phyloP scores from a whole-genome alignment of 2,888 invertebrate species.

The Hermodice carunculata region DNA sequence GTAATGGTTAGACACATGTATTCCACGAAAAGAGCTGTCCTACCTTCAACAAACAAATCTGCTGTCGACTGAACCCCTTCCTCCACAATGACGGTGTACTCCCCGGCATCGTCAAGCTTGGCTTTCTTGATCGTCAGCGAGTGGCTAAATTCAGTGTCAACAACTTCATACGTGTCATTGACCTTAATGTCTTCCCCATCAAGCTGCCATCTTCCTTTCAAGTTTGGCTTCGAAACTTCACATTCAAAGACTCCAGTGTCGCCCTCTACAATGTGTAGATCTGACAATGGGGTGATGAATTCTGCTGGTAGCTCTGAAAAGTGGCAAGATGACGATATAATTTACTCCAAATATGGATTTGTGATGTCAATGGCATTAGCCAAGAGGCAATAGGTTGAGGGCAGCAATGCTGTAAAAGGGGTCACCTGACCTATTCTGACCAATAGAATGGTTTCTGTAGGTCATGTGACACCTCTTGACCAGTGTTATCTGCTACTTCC shows the following conservation, averaged over 20 bases:
- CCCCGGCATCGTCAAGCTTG: slow-evolving; percentile 53
- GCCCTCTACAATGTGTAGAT: slow-evolving; percentile 36
- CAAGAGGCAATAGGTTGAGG: no score
- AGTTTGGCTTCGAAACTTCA: slow-evolving; percentile 81
- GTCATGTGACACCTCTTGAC: no score
- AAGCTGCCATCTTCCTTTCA: not conserved
- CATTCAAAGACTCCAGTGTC: slow-evolving; percentile 81
- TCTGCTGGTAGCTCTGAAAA: slow-evolving; percentile 18
- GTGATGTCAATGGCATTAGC: no score
- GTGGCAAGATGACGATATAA: no score
- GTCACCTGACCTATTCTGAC: no score
- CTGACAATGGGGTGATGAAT: slow-evolving; percentile 17
- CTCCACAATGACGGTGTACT: slow-evolving; percentile 71
- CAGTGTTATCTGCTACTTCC: no score
- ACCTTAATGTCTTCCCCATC: no score
- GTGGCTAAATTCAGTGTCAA: no score
- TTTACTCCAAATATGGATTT: not conserved
- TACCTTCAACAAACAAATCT: slow-evolving; percentile 85
- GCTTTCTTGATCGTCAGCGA: slow-evolving; percentile 51
- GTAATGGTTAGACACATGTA: no score
- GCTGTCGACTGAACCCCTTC: slow-evolving; percentile 57
- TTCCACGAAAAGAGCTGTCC: no score
- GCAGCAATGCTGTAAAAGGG: no score
- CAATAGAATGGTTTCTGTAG: no score
- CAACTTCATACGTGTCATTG: slow-evolving; percentile 73